These are phyloP conservation scores for Amblyjoppa proteus DNA, from an alignment of 2,888 invertebrate genomes.

Conservation along the genomic window DNA sequence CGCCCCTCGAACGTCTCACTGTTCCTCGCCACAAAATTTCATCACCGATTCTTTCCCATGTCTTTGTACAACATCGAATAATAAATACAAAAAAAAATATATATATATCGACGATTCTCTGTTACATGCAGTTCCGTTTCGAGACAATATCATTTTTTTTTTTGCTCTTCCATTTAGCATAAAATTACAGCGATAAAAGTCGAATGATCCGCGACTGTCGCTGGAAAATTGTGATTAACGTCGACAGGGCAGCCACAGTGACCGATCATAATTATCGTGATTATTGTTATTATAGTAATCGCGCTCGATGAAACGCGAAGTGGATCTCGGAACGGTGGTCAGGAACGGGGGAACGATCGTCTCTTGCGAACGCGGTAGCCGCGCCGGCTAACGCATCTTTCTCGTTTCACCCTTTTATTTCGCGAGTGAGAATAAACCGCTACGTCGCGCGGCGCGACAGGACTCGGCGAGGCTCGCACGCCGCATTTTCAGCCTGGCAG, in stretches of 20 bases:
- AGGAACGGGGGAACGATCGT: slow-evolving; percentile 32
- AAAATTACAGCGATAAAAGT: slow-evolving; percentile 41
- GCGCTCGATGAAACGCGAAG: slow-evolving; percentile 23
- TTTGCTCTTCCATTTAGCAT: not conserved
- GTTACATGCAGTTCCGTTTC: not conserved
- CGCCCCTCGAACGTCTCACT: slow-evolving; percentile 36
- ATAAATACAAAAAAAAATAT: not conserved
- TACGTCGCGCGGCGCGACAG: slow-evolving; percentile 24
- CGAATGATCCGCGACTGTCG: slow-evolving; percentile 31
- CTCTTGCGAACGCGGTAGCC: slow-evolving; percentile 16
- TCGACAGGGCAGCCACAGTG: slow-evolving; percentile 31
- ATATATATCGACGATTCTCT: not conserved
- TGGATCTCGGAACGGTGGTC: not conserved
- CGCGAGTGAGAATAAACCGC: slow-evolving; percentile 58
- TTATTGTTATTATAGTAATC: slow-evolving; percentile 67
- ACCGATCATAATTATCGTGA: slow-evolving; percentile 65
- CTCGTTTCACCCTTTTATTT: slow-evolving; percentile 36
- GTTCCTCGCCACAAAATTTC: not conserved
- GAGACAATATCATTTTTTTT: not conserved
- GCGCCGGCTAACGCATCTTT: slow-evolving; percentile 38
- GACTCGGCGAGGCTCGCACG: slow-evolving; percentile 29
- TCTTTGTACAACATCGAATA: not conserved
- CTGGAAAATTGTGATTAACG: slow-evolving; percentile 62
- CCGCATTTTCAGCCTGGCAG: slow-evolving; percentile 52
- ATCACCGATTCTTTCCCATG: not conserved